Evolutionary conservation across 2,797 vertebrate species (phyloP).

Genomic region (Rhinophrynus dorsalis): DNA sequence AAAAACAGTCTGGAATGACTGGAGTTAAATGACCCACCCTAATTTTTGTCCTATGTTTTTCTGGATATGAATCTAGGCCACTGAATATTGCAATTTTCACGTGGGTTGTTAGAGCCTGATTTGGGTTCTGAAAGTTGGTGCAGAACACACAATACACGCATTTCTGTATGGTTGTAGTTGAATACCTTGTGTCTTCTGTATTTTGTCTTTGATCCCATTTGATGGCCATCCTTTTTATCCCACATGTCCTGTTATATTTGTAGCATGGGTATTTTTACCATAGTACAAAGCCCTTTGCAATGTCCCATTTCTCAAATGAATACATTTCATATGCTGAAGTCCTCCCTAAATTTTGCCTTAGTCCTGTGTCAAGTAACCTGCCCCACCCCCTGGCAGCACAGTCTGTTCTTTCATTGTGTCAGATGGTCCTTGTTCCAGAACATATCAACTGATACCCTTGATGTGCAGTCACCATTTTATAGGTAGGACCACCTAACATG

Average conservation of each 20-base stretch:
- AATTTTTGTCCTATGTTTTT: not conserved
- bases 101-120: too few relatives aligned
- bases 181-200: not conserved
- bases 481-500: too few relatives aligned
- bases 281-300: too few relatives aligned
- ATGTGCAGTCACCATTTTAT: too few relatives aligned
- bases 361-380: not conserved
- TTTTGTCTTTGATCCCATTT: not conserved
- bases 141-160: too few relatives aligned
- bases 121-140: too few relatives aligned
- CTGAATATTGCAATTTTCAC: too few relatives aligned
- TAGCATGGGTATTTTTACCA: too few relatives aligned
- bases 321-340: not conserved
- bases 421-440: not conserved
- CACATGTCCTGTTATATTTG: too few relatives aligned
- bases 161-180: too few relatives aligned
- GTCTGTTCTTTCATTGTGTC: conserved; percentile 19
- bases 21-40: conserved; percentile 28
- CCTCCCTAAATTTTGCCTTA: not conserved
- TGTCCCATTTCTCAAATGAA: not conserved
- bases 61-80: not conserved
- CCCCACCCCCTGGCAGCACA: conserved; percentile 5
- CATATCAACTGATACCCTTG: not conserved
- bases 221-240: too few relatives aligned
- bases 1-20: not conserved